A percentile compares a stretch with the other conserved stretches of the same genome.
phyloP scores from a whole-genome alignment of 2,888 invertebrate species.

The Falcaria lacertinaria region DNA sequence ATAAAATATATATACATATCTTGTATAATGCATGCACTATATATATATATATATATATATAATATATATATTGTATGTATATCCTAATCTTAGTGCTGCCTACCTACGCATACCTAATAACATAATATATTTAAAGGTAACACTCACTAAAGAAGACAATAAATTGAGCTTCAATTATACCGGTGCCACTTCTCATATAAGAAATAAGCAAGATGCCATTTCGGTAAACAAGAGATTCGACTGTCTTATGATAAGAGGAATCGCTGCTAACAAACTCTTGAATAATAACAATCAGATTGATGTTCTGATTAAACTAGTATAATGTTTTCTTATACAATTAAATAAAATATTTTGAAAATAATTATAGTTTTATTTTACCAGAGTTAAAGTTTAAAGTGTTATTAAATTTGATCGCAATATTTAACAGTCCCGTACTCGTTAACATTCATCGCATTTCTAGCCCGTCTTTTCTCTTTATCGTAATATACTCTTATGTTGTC shows the following conservation, averaged over 20 bases:
- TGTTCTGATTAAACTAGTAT: conserved; percentile 24
- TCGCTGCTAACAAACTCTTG: conserved; percentile 23
- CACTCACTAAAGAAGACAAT: conserved; percentile 25
- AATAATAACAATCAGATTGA: conserved; percentile 22
- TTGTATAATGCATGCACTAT: no score
- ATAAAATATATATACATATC: no score
- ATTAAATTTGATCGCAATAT: conserved; percentile 35
- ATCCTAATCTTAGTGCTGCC: no score
- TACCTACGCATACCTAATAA: no score
- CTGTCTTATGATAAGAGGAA: conserved; percentile 28
- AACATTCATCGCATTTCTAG: conserved; percentile 23
- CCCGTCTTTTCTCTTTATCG: conserved; percentile 46
- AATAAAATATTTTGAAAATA: no score
- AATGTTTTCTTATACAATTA: conserved; percentile 4
- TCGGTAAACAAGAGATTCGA: conserved; percentile 24
- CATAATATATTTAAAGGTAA: conserved; percentile 19
- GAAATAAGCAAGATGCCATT: conserved; percentile 25
- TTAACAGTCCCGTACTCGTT: conserved; percentile 27
- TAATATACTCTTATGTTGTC: conserved; percentile 58
- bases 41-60: no score
- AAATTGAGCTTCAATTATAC: conserved; percentile 31
- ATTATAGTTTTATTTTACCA: no score
- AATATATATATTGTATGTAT: no score
- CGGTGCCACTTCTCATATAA: conserved; percentile 33
- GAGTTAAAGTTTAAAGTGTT: conserved; percentile 1